Evolutionary conservation across 1,140 invertebrate genomes (phyloP).

Genomic region (Drosophila nigromelanica): DNA sequence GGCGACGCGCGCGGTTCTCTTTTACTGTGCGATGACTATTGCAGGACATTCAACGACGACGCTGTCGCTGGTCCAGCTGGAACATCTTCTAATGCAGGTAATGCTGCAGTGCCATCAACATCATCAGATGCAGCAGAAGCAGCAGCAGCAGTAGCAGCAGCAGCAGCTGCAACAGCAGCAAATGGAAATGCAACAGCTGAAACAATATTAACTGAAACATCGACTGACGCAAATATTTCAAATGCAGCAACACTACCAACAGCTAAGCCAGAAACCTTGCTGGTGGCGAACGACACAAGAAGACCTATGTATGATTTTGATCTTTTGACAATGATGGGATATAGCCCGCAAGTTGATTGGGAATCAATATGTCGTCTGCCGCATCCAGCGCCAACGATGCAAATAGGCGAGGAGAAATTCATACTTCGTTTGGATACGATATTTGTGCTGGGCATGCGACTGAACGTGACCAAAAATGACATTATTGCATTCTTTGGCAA

Average conservation of each 20-base stretch:
- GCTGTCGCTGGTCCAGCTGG: not conserved
- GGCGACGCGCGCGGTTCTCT: constrained; percentile 57
- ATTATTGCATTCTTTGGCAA: constrained; percentile 58
- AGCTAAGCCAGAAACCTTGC: not conserved
- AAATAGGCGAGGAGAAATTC: constrained; percentile 50
- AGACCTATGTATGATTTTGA: constrained; percentile 19
- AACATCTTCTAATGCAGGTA: not conserved
- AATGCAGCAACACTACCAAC: not conserved
- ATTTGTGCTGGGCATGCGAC: constrained; percentile 65
- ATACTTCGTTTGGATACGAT: constrained; percentile 53
- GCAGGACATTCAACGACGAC: constrained; percentile 7
- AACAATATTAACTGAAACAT: not conserved
- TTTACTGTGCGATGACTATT: constrained; percentile 31
- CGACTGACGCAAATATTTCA: not conserved
- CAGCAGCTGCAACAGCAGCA: not conserved
- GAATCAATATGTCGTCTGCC: not conserved
- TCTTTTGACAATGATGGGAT: constrained; percentile 1
- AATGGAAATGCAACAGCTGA: not conserved
- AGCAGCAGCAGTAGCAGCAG: too few relatives aligned
- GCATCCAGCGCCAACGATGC: constrained; percentile 16
- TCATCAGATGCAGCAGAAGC: not conserved
- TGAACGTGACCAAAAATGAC: constrained; percentile 66
- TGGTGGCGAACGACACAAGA: not conserved
- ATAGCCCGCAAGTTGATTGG: constrained; percentile 13
- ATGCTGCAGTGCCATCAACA: not conserved